phyloP scores from a whole-genome alignment of 2,888 invertebrate genomes.

The Apamea crenata region DNA sequence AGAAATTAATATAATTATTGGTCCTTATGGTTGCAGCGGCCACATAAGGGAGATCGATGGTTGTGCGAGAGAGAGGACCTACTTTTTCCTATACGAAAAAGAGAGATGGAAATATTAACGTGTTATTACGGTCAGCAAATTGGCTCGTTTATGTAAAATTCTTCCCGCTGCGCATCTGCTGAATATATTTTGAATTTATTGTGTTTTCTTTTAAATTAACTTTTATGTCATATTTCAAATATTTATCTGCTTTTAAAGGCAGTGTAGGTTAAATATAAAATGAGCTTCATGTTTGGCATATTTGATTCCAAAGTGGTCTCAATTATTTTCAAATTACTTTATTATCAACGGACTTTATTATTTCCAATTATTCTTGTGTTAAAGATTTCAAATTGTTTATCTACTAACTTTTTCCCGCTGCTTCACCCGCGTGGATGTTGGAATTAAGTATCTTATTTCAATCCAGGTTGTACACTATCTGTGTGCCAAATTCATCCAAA shows the following conservation, averaged over 20 bases:
- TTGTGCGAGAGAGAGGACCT: conserved; percentile 68
- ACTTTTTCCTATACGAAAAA: conserved; percentile 48
- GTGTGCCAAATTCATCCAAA: too few species aligned
- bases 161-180: conserved; percentile 65
- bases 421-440: not conserved
- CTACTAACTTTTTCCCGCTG: not conserved
- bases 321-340: not conserved
- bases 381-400: not conserved
- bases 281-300: not conserved
- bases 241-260: not conserved
- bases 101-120: conserved; percentile 46
- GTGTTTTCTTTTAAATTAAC: conserved; percentile 41
- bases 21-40: conserved; percentile 75
- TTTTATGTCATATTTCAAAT: conserved; percentile 36
- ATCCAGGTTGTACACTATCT: too few species aligned
- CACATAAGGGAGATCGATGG: conserved; percentile 65
- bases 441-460: not conserved
- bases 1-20: conserved; percentile 85
- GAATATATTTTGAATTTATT: conserved; percentile 55
- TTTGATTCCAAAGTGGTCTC: not conserved
- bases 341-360: not conserved
- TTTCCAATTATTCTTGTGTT: not conserved
- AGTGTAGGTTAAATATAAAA: not conserved
- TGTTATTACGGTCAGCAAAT: conserved; percentile 83
- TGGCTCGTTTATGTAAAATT: conserved; percentile 84